Percentiles rank a stretch among this genome's conserved stretches.
Conservation (phyloP, 2,113 vertebrate species). For the Deroptyus accipitrinus region DNA sequence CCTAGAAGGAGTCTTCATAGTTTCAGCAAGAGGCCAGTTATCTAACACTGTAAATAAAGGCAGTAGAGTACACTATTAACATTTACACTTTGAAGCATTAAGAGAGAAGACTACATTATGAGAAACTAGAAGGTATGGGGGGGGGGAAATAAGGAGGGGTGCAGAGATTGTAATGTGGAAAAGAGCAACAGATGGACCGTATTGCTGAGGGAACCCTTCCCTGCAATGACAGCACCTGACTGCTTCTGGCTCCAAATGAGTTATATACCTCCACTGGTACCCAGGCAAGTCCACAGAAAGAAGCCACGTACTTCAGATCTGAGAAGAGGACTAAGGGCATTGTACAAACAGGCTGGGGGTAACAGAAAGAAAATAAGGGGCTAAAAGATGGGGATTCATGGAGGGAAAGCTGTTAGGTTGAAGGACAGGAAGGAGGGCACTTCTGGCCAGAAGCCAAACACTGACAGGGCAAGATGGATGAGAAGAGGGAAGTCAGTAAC, state of each 20-base stretch:
- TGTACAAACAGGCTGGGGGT: background rate
- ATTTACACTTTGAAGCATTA: background rate
- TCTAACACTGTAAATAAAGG: background rate
- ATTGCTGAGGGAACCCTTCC: background rate
- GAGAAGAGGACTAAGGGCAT: background rate
- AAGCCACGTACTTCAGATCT: background rate
- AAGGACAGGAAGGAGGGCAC: background rate
- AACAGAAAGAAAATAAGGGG: background rate
- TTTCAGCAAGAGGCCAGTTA: background rate
- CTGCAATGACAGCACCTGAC: background rate
- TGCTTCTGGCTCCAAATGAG: background rate
- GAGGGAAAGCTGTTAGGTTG: background rate
- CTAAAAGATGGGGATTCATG: background rate
- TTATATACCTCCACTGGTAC: accelerated
- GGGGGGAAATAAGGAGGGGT: accelerated
- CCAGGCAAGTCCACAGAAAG: background rate
- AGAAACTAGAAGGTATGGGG: background rate
- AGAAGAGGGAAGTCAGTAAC: background rate
- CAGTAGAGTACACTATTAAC: background rate
- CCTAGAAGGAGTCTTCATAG: background rate
- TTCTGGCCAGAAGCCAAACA: background rate
- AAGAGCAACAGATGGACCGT: background rate
- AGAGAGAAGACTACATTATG: background rate
- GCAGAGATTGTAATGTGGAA: background rate
- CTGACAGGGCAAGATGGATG: background rate